These are phyloP conservation scores for Agrypnus murinus DNA, from an alignment of 2,888 invertebrate species.

Conservation along the genomic window DNA sequence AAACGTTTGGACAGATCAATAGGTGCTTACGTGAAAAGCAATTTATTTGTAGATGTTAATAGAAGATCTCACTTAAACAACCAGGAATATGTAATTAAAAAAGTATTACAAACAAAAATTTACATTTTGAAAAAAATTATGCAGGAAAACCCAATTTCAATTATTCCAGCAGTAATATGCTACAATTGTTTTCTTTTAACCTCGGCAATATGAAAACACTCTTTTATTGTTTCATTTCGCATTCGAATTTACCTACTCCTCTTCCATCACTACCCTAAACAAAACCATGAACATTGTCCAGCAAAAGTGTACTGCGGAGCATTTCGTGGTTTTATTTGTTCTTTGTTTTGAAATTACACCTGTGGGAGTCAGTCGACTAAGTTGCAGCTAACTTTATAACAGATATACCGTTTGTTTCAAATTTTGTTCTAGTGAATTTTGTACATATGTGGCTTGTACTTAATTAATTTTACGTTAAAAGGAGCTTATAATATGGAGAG, in stretches of 20 bases:
- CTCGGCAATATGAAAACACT: slow-evolving; percentile 12
- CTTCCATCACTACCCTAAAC: no score
- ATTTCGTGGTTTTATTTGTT: slow-evolving; percentile 40
- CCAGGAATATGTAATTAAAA: not conserved
- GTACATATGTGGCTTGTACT: slow-evolving; percentile 27
- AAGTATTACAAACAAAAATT: not conserved
- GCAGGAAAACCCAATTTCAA: not conserved
- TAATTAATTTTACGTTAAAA: slow-evolving; percentile 43
- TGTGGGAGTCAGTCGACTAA: slow-evolving; percentile 42
- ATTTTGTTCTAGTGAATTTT: slow-evolving; percentile 23
- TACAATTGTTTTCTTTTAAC: not conserved
- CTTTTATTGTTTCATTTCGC: slow-evolving; percentile 31
- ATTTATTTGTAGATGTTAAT: slow-evolving; percentile 11
- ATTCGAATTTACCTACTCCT: slow-evolving; percentile 24
- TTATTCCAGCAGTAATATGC: not conserved
- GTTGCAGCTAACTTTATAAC: slow-evolving; percentile 38
- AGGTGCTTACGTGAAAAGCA: slow-evolving; percentile 9
- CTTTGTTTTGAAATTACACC: slow-evolving; percentile 45
- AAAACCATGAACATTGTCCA: slow-evolving; percentile 28
- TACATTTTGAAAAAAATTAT: not conserved
- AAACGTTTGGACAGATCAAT: slow-evolving; percentile 14
- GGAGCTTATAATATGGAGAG: slow-evolving; percentile 13
- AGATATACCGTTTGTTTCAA: slow-evolving; percentile 21
- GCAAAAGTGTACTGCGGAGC: slow-evolving; percentile 34
- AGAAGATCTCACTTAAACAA: not conserved